A percentile compares a stretch with the other conserved stretches of the same genome.
phyloP scores from a whole-genome alignment of 2,113 vertebrate genomes.

The Anarrhichthys ocellatus region DNA sequence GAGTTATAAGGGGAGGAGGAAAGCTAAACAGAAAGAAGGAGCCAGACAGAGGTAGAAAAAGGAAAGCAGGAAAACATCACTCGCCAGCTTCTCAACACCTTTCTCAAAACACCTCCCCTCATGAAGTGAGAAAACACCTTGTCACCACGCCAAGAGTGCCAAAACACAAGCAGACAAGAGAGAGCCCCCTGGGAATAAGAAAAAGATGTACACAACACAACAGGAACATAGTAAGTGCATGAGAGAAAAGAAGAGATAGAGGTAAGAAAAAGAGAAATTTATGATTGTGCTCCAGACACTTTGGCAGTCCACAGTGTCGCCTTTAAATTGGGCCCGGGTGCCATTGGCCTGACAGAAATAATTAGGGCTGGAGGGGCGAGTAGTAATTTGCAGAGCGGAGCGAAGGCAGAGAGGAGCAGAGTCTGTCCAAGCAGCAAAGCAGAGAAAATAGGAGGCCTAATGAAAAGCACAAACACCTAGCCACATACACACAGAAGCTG shows the following conservation, averaged over 20 bases:
- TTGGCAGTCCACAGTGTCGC: constrained; percentile 69
- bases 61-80: constrained; percentile 40
- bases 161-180: constrained; percentile 65
- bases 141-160: constrained; percentile 51
- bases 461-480: constrained; percentile 72
- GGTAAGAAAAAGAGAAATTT: constrained; percentile 57
- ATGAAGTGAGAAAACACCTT: constrained; percentile 79
- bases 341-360: constrained; percentile 80
- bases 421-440: constrained; percentile 71
- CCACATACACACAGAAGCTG: constrained; percentile 51
- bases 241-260: constrained; percentile 38
- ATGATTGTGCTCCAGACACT: constrained; percentile 75
- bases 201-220: constrained; percentile 55
- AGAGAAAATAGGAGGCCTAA: constrained; percentile 70
- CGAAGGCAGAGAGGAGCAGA: constrained; percentile 58
- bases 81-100: constrained; percentile 52
- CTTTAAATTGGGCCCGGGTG: constrained; percentile 78
- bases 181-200: constrained; percentile 44
- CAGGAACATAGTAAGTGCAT: constrained; percentile 33
- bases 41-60: constrained; percentile 28
- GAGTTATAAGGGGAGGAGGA: constrained; percentile 26
- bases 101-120: constrained; percentile 52
- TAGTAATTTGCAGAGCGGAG: constrained; percentile 75
- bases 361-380: constrained; percentile 78
- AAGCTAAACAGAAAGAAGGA: constrained; percentile 37